Evolutionary conservation across 2,797 vertebrate genomes (phyloP), one percentile per base, ranked within the genome.

Genomic region (Antrozous pallidus): DNA sequence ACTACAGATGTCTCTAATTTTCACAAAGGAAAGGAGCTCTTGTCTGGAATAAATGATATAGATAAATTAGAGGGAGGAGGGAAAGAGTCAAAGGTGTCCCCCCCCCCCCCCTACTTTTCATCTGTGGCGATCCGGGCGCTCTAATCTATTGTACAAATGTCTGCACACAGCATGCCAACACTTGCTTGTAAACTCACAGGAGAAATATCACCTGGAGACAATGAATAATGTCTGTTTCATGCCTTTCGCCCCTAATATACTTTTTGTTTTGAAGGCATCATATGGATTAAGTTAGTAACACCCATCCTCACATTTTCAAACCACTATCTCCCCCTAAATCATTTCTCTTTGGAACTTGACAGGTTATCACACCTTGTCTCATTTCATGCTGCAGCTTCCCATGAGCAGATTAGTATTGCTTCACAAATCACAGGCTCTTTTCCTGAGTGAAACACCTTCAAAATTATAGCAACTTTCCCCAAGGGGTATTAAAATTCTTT

Each of bases 211-310:
- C 97, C 98, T 98, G 97, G 97, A 97, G 97, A 98, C 97, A 96
- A 96, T 98, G 98, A 98, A 97, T 97, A 97, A 98, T 98, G 98
- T 97, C 97, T 98, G 96, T 94, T 97, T 97, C 97, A 97, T 94
- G 97, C 94, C 54, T 98, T 98, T 98, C 96, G 79, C 96, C 96
- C 97, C 95, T 98, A 97, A 96, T 97, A 96, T 94, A 98, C 91
- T 96, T 98, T 97, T 96, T 51, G 38, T 71, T 78, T 94, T 94
- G 96, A 98, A 98, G 98, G 93, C 97, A 97, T 98, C 98, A 98
- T 98, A 98, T 98, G 98, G 98, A 98, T 98, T 98, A 98, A 98
- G 98, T 99, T 98, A 99, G 98, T 98, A 98, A 98, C 98, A 98
- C 98, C 97, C 97, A 97, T 98, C 96, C 98, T 98, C 97, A 97